Conservation (phyloP, 2,113 vertebrate species). For the Mola mola region DNA sequence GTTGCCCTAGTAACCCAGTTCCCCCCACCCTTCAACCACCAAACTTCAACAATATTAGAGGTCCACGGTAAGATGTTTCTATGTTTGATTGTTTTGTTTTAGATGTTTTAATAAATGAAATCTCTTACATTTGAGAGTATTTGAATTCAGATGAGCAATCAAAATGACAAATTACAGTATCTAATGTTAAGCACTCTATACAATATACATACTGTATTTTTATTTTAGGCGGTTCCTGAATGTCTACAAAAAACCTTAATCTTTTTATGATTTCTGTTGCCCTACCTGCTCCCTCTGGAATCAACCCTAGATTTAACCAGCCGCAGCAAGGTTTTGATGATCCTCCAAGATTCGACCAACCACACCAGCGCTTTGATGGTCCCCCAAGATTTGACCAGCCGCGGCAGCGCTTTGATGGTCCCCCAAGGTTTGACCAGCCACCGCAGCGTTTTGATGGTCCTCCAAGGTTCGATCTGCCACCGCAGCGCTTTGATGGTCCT, state of each 20-base stretch:
- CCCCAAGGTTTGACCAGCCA: constrained; percentile 39
- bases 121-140: neutral
- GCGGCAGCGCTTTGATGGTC: constrained; percentile 36
- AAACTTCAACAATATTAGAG: constrained; percentile 83
- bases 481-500: constrained; percentile 76
- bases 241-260: neutral
- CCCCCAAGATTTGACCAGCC: constrained; percentile 65
- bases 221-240: too few species aligned
- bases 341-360: constrained; percentile 59
- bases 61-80: constrained; percentile 82
- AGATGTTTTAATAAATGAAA: neutral
- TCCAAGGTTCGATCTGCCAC: constrained; percentile 58
- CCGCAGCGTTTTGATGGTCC: constrained; percentile 42
- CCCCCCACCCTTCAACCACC: constrained; percentile 81
- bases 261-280: constrained; percentile 4
- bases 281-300: constrained; percentile 76
- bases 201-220: too few species aligned
- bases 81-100: neutral
- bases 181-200: too few species aligned
- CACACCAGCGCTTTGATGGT: constrained; percentile 81
- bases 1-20: constrained; percentile 74
- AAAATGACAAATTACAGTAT: too few species aligned
- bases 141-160: too few species aligned
- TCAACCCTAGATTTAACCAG: constrained; percentile 56
- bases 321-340: constrained; percentile 76